Evolutionary conservation across 2,797 vertebrate genomes (phyloP), one percentile per base, ranked within the genome.

Genomic region (Taeniopygia guttata): DNA sequence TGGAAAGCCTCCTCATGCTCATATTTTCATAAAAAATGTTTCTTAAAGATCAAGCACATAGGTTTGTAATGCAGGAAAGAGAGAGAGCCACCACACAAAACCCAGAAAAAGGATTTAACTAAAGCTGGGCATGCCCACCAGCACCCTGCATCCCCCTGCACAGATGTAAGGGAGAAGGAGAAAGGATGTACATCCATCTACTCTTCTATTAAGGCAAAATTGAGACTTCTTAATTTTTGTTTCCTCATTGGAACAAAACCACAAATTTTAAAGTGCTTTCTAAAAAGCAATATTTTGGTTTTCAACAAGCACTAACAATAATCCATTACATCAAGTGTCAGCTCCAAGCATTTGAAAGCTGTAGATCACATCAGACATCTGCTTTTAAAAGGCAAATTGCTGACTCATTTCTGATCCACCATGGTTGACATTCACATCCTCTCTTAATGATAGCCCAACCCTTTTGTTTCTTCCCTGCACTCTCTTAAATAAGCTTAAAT

Each of bases 401-500:
- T 66, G 30, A 75, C n/a, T 78, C 49, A 73, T 70, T 70, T 63
- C 52, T 78, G 32, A 63, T 43, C 36, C 52, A 46, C 42, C 22
- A 34, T 32, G 27, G 42, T 64, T 80, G 56, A 51, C 34, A 38
- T 78, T 78, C 73, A 59, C 29, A 75, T 52, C 13, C 19, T 46
- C 45, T 62, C 34, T 49, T 56, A 56, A 76, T 8, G 9, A 43
- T 1, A 77, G 62, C 6, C 40, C 51, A 78, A 46, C 22, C 25
- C 66, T 82, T 91, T 75, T 6, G 1, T 59, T 88, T 49, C 55
- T 60, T 69, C 55, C 8, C 45, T 73, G 17, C 3, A 42, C 52
- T 92, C 73, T 84, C 92, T 91, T 95, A 94, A 91, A 92, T 51
- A 94, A 93, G 32, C 40, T 84, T 67, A 91, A 86, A 93, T 85